Base-by-base conservation (phyloP, 2,113 vertebrate species). In the Microcebus lehilahytsara region DNA sequence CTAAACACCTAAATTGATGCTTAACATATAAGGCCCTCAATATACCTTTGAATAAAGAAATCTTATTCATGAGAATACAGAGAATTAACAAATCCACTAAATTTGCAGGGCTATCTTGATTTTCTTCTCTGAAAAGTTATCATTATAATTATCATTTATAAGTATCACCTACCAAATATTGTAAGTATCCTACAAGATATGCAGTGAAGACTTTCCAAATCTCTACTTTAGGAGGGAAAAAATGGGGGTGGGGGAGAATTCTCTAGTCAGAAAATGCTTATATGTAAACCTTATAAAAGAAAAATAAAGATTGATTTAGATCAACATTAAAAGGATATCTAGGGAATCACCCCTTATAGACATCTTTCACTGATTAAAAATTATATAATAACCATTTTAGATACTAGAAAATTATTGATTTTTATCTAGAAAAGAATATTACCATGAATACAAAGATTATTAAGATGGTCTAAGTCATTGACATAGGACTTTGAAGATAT, bases 21-120 rank as follows among this genome's bases (percentile, higher is more conserved):
- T 46, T 64, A 37, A 53, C 69, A 85, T 49, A 19, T 30, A 83
- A 60, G 25, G 42, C 30, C 25, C 22, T 94, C 69, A 79, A 60
- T 51, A 84, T 69, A 78, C 90, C 78, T 60, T 46, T 93, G 80
- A 94, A 93, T n/a, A 88, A 90, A 96, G 37, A 30, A 86, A 94
- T 49, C 32, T 49, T 74, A 62, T 40, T 85, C 25, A 37, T 80
- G 67, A 91, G 27, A 93, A 85, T 83, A 91, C 3, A 40, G 66
- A 88, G 16, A 90, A 84, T 66, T 46, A 79, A 89, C 53, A 89
- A 89, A 56, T 42, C 49, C 62, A 90, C n/a, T 88, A 58, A 80
- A 87, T 77, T 75, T 85, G 2, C 27, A 87, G 19, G 34, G 32
- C 32, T 74, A 74, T 40, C 56, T 49, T 86, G 49, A 81, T 56